phyloP scores from a whole-genome alignment of 2,888 invertebrate genomes.

The Andrena chrysosceles region DNA sequence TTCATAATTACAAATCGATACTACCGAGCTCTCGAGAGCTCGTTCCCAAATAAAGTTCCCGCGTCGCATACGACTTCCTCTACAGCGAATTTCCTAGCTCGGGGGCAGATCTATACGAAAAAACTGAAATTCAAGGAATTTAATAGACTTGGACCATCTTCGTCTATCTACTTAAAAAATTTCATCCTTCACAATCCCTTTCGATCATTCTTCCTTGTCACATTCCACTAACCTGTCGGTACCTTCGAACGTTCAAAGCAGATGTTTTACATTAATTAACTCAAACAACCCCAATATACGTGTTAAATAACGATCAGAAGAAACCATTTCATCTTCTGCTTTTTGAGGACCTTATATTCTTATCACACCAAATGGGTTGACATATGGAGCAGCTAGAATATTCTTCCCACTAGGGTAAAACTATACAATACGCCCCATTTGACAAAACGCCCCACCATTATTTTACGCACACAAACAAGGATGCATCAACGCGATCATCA shows the following conservation, averaged over 20 bases:
- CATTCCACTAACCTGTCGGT: not conserved
- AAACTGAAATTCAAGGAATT: slow-evolving; percentile 22
- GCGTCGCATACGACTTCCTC: slow-evolving; percentile 35
- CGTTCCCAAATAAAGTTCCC: slow-evolving; percentile 45
- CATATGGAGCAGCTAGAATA: too few relatives aligned
- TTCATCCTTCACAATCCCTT: not conserved
- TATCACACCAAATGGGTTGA: too few relatives aligned
- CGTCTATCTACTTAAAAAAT: not conserved
- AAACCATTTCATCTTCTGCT: too few relatives aligned
- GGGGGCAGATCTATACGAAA: slow-evolving; percentile 14
- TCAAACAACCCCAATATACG: too few relatives aligned
- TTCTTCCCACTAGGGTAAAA: too few relatives aligned
- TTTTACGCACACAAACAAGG: too few relatives aligned
- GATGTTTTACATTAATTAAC: too few relatives aligned
- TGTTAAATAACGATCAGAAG: too few relatives aligned
- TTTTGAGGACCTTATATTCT: too few relatives aligned
- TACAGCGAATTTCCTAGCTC: slow-evolving; percentile 34
- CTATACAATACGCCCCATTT: too few relatives aligned
- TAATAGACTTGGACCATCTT: slow-evolving; percentile 2
- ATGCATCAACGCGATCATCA: too few relatives aligned
- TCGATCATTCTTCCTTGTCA: not conserved
- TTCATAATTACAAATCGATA: slow-evolving; percentile 59
- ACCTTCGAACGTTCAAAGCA: not conserved
- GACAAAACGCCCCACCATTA: too few relatives aligned
- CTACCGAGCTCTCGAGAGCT: slow-evolving; percentile 2